phyloP scores from a whole-genome alignment of 2,113 vertebrate species.

The Sturnus vulgaris region DNA sequence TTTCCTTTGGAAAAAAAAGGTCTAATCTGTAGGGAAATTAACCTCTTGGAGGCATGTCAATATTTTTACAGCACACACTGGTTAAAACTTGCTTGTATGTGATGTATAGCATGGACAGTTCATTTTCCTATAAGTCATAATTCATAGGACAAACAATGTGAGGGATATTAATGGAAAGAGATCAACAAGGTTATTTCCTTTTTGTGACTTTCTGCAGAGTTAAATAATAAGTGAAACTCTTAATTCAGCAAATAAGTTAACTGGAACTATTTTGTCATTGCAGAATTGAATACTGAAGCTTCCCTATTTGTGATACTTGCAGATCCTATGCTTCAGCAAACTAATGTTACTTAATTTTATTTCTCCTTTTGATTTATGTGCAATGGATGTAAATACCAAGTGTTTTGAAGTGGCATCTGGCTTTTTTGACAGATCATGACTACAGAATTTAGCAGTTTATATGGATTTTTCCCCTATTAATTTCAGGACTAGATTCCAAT shows the following conservation, averaged over 20 bases:
- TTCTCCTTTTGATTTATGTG: not conserved
- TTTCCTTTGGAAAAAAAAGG: conserved; percentile 49
- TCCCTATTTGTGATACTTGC: not conserved
- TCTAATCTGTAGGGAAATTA: conserved; percentile 17
- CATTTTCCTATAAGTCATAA: conserved; percentile 57
- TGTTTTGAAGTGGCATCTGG: not conserved
- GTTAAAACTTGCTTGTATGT: conserved; percentile 3
- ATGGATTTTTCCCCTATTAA: not conserved
- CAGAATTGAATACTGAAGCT: not conserved
- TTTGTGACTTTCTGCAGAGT: conserved; percentile 35
- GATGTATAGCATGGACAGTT: conserved; percentile 19
- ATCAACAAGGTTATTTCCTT: conserved; percentile 49
- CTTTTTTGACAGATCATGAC: not conserved
- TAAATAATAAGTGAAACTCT: conserved; percentile 49
- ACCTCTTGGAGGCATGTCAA: conserved; percentile 19
- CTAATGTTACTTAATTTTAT: not conserved
- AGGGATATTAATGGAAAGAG: conserved; percentile 46
- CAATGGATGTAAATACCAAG: not conserved
- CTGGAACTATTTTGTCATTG: conserved; percentile 1
- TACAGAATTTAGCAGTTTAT: not conserved
- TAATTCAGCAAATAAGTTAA: conserved; percentile 49
- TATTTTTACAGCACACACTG: conserved; percentile 37
- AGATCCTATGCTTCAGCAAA: not conserved
- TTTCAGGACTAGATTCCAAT: not conserved
- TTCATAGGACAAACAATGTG: conserved; percentile 51